Evolutionary conservation across 2,888 invertebrate species (phyloP).

Genomic region (Galeopsomyia nigrocyanea): DNA sequence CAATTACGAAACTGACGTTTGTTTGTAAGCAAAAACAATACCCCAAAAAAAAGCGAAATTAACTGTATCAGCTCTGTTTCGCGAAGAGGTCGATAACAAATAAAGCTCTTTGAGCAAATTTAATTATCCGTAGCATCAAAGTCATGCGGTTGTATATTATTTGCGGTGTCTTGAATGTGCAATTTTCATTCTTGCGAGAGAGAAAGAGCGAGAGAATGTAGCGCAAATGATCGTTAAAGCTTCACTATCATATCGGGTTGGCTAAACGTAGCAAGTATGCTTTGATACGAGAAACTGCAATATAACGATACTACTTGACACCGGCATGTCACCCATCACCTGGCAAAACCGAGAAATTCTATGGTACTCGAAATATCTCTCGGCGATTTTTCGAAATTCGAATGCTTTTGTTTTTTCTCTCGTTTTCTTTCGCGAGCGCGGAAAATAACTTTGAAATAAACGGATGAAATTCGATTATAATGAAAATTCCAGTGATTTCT

Average conservation of each 20-base stretch:
- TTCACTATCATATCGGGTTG: slow-evolving; percentile 32
- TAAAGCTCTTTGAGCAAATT: neutral
- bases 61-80: too few species aligned
- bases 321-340: slow-evolving; percentile 51
- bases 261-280: slow-evolving; percentile 50
- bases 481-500: too few species aligned
- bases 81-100: too few species aligned
- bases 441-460: too few species aligned
- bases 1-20: too few species aligned
- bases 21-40: too few species aligned
- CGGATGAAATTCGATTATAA: too few species aligned
- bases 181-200: slow-evolving; percentile 21
- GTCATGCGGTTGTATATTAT: slow-evolving; percentile 12
- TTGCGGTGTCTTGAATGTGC: slow-evolving; percentile 25
- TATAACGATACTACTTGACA: slow-evolving; percentile 59
- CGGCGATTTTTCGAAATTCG: slow-evolving; percentile 43
- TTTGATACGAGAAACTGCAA: slow-evolving; percentile 60
- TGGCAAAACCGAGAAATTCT: slow-evolving; percentile 49
- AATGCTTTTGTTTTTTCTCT: slow-evolving; percentile 4
- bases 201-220: slow-evolving; percentile 13
- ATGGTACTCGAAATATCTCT: slow-evolving; percentile 49
- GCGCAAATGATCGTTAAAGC: slow-evolving; percentile 32
- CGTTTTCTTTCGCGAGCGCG: neutral
- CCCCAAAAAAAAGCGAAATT: too few species aligned
- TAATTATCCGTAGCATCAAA: slow-evolving; percentile 1